Percentiles rank a stretch among this genome's conserved stretches.
phyloP scores from a whole-genome alignment of 2,113 vertebrate species.

The Zingel zingel region DNA sequence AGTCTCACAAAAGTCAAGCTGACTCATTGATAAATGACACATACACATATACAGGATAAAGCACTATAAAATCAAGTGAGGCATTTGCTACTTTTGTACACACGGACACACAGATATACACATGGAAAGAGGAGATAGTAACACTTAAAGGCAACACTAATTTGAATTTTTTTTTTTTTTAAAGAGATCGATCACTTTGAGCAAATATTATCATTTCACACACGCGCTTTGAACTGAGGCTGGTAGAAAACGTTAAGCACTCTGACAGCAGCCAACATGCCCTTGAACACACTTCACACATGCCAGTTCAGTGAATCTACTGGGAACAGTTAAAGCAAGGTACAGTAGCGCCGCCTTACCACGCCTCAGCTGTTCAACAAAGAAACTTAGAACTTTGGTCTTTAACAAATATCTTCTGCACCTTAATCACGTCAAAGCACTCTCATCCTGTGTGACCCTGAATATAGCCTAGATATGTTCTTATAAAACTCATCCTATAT shows the following conservation, averaged over 20 bases:
- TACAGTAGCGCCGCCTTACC: conserved; percentile 18
- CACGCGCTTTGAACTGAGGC: conserved; percentile 49
- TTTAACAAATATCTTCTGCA: conserved; percentile 31
- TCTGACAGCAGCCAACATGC: conserved; percentile 59
- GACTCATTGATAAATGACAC: not conserved
- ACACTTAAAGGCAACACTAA: conserved; percentile 42
- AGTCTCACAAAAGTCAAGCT: not conserved
- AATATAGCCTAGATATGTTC: conserved; percentile 22
- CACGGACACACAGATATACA: not conserved
- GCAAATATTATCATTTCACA: conserved; percentile 75
- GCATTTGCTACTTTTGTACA: conserved; percentile 7
- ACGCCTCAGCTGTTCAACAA: conserved; percentile 35
- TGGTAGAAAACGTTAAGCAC: conserved; percentile 59
- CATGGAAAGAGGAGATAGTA: conserved; percentile 30
- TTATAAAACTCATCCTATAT: conserved; percentile 11
- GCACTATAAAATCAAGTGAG: not conserved
- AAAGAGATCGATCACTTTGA: conserved; percentile 68
- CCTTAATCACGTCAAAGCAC: not conserved
- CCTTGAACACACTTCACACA: conserved; percentile 77
- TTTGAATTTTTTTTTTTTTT: conserved; percentile 48
- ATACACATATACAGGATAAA: not conserved
- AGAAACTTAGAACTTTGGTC: conserved; percentile 18
- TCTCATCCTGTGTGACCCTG: conserved; percentile 39
- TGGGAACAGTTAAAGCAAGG: conserved; percentile 50
- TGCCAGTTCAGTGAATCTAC: conserved; percentile 51